Evolutionary conservation across 2,797 vertebrate species (phyloP).

Genomic region (Alca torda): DNA sequence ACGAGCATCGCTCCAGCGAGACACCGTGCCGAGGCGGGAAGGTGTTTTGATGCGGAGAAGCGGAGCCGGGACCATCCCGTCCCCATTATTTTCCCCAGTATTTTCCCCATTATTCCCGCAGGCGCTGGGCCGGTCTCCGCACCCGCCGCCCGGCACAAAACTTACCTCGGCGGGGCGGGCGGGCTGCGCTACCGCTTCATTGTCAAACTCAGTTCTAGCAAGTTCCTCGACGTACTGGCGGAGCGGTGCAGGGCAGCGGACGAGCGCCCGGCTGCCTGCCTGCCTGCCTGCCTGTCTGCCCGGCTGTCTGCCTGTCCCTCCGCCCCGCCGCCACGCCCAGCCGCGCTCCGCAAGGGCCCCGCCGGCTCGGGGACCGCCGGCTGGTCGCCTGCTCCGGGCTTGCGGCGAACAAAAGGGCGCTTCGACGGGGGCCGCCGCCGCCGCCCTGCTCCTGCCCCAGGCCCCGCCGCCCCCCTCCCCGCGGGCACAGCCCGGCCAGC

Average conservation of each 20-base stretch:
- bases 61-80: not conserved
- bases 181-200: constrained; percentile 19
- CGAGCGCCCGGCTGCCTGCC: not conserved
- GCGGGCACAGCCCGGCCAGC: not conserved
- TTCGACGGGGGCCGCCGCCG: not conserved
- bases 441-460: not conserved
- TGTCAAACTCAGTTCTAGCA: constrained; percentile 68
- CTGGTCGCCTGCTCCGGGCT: constrained; percentile 13
- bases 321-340: constrained; percentile 37
- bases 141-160: not conserved
- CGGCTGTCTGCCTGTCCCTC: not conserved
- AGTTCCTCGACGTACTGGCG: constrained; percentile 52
- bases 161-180: constrained; percentile 3
- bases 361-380: not conserved
- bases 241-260: constrained; percentile 28
- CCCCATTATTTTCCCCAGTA: not conserved
- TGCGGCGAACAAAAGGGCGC: constrained; percentile 49
- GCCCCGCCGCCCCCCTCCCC: not conserved
- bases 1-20: rapidly evolving
- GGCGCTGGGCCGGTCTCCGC: not conserved
- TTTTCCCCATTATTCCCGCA: not conserved
- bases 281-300: not conserved
- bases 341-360: constrained; percentile 42
- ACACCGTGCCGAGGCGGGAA: no score
- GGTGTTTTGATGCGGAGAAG: rapidly evolving